Base-by-base conservation (phyloP, 1,140 invertebrate genomes). In the Atta colombica region DNA sequence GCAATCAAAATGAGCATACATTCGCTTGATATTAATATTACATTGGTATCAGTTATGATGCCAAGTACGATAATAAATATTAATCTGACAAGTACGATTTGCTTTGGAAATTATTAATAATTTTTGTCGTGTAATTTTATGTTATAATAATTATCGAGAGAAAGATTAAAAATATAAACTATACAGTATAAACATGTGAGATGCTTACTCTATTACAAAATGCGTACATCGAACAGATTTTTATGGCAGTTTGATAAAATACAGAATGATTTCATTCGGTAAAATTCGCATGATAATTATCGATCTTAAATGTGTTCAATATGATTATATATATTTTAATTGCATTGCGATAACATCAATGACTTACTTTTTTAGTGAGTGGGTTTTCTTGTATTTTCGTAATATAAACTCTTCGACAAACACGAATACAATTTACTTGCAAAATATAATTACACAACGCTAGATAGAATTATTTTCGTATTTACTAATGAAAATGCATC, bases 81-180 rank as follows among this genome's bases (percentile, higher is more conserved):
- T 71, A 45, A 60, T n/a, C 3, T 60, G 49, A 49, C n/a, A 69
- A 69, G 1, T 58, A 49, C 0, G 18, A 1, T 51, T 35, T 18
- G 12, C 45, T 81, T 81, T 28, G 16, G 28, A 71, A 82, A 82
- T 74, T 72, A 72, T 72, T 71, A 25, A 60, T 49, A 82, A 61
- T 60, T 74, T 61, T 21, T 49, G 10, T 39, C 21, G 10, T 49
- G 31, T 16, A 81, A 69, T 18, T 8, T 39, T 16, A 12, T 0
- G 5, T 55, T 61, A 72, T 8, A 74, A 74, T 18, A 21, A 49
- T 35, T 63, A 35, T 81, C 45, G 7, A 49, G 58, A 35, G 45
- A 82, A 63, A 51, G 35, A 74, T 51, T 21, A 25, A 28, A 39
- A 68, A 25, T 25, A 25, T 25, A 25, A 25, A 25, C 25, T 25